Conservation (phyloP, 2,888 invertebrate species). For the Sabatieria punctata region DNA sequence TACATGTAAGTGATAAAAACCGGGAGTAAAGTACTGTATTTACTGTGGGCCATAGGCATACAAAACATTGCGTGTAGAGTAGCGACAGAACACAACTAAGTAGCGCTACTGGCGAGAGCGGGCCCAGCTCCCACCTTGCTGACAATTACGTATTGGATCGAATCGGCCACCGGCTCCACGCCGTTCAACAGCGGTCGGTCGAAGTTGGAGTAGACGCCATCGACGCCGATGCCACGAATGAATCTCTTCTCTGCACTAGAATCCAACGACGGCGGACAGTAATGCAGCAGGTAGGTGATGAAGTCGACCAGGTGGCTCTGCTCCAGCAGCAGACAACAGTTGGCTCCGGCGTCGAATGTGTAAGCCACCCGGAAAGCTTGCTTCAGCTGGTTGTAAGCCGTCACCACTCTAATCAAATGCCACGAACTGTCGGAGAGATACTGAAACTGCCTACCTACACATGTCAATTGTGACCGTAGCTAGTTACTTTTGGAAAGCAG, state of each 20-base stretch:
- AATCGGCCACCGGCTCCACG: neutral
- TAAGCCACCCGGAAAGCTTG: conserved; percentile 55
- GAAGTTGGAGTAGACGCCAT: neutral
- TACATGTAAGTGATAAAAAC: too few relatives aligned
- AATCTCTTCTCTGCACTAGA: neutral
- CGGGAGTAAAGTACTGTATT: too few relatives aligned
- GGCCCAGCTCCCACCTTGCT: conserved; percentile 7
- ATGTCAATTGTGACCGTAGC: neutral
- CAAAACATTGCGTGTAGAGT: too few relatives aligned
- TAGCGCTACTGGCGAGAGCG: too few relatives aligned
- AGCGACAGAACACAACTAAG: too few relatives aligned
- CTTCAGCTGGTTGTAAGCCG: conserved; percentile 55
- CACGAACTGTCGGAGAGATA: conserved; percentile 82
- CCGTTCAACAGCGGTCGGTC: neutral
- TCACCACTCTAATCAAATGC: conserved; percentile 57
- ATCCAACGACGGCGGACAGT: conserved; percentile 1
- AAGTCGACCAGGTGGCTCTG: neutral
- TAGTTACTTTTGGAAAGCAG: conserved; percentile 1
- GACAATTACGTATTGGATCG: conserved; percentile 5
- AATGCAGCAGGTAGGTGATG: neutral
- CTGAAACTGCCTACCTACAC: conserved; percentile 22
- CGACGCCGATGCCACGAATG: neutral
- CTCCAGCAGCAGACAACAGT: conserved; percentile 66
- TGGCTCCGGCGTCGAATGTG: conserved; percentile 96
- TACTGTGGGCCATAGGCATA: too few relatives aligned